Evolutionary conservation across 2,797 vertebrate genomes (phyloP).

Genomic region (Semaprochilodus insignis): DNA sequence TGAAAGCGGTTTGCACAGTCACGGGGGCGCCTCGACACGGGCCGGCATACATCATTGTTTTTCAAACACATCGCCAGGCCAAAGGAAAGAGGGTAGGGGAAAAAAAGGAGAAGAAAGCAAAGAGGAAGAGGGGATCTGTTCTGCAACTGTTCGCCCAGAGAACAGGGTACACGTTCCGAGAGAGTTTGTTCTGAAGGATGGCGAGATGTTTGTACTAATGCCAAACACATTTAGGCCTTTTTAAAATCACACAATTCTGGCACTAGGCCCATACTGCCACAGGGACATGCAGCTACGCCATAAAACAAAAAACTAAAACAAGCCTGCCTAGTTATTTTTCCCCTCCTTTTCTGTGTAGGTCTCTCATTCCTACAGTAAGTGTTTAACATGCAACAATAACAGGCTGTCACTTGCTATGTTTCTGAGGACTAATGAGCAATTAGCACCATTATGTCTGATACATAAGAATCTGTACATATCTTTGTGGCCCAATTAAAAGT

Average conservation of each 20-base stretch:
- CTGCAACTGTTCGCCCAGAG: conserved; percentile 68
- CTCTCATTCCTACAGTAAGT: conserved; percentile 37
- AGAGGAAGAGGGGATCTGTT: conserved; percentile 25
- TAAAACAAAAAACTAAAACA: conserved; percentile 74
- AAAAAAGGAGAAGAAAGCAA: conserved; percentile 18
- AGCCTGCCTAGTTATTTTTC: conserved; percentile 61
- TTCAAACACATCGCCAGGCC: conserved; percentile 76
- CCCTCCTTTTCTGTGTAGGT: background rate
- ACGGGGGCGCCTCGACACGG: conserved; percentile 86
- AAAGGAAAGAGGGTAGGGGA: conserved; percentile 14
- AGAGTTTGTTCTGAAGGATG: conserved; percentile 91
- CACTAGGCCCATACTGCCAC: conserved; percentile 81
- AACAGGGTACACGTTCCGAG: conserved; percentile 86
- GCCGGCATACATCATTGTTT: conserved; percentile 92
- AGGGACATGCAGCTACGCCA: conserved; percentile 85
- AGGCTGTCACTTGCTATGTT: background rate
- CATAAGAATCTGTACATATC: background rate
- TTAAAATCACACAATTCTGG: conserved; percentile 85
- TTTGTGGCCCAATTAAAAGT: background rate
- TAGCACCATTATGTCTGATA: background rate
- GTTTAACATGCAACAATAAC: background rate
- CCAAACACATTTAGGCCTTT: conserved; percentile 91
- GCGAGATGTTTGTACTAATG: conserved; percentile 92
- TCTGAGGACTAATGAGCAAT: background rate
- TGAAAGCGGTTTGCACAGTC: conserved; percentile 90